Base-by-base conservation (phyloP, 2,113 vertebrate genomes). In the Pheucticus melanocephalus region DNA sequence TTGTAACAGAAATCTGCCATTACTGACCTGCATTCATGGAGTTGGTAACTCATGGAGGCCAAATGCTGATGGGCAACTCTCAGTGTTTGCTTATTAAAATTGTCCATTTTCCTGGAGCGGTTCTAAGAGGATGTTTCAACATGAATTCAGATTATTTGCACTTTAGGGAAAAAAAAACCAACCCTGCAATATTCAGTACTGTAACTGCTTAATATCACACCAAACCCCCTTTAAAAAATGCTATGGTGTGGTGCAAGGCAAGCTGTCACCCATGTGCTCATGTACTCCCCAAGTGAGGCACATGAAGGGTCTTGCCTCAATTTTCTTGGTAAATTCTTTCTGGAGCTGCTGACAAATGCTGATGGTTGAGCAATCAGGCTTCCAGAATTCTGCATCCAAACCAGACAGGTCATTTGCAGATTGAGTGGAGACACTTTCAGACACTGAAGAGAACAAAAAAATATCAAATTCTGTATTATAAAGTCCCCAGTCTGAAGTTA, bases 21-120 rank as follows among this genome's bases (percentile, higher is more conserved):
- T 79, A 97, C 98, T 97, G 42, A 99, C 99, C 99, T 99, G 97
- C 96, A 91, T 54, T 99, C 97, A 33, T 86, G 95, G 61, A 99
- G 96, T 30, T 99, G 97, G 64, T 48, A 63, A 48, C 50, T 98
- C 94, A 99, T 69, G 57, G 98, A 94, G 80, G 97, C 96, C 88
- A 99, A 70, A 85, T 98, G 99, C 27, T 99, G 98, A 35, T 99
- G 97, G 57, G 97, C 81, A 37, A 96, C 95, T 97, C 98, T 98
- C 84, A 99, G 59, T 21, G 98, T 98, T 35, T 99, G 98, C 56
- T 98, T 99, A 54, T 96, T 97, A 94, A 99, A 99, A 84, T 96
- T 70, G 63, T 99, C 98, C 97, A 99, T 97, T 94, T 97, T 98
- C 85, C 94, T 97, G 22, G 95, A 96, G 44, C 96, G 97, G 28